A percentile compares a stretch with the other conserved stretches of the same genome.
These are phyloP conservation scores for Melozone crissalis DNA, from an alignment of 2,113 vertebrate species.

Conservation along the genomic window DNA sequence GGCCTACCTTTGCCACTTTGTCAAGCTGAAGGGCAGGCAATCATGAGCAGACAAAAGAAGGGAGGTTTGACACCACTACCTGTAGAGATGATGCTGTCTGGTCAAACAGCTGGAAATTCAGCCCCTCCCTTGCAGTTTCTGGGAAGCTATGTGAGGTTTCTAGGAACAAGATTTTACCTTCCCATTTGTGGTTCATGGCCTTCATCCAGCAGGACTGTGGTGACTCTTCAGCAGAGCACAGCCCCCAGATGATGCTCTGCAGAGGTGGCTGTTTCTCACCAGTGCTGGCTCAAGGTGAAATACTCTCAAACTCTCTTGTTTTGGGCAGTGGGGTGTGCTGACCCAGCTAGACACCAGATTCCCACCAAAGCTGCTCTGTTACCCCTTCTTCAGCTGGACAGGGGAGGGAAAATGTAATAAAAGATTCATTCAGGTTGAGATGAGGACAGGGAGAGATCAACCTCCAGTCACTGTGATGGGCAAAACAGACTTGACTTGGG, in stretches of 20 bases:
- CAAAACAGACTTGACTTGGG: not conserved
- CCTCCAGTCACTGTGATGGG: not conserved
- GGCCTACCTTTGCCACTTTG: not conserved
- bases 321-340: not conserved
- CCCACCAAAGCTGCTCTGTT: not conserved
- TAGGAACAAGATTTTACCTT: not conserved
- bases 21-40: not conserved
- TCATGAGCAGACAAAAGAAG: not conserved
- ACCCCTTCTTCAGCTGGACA: not conserved
- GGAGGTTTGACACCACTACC: not conserved
- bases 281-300: not conserved
- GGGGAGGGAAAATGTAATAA: not conserved
- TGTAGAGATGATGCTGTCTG: not conserved
- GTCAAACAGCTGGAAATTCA: not conserved
- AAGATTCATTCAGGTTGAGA: not conserved
- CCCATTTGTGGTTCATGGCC: not conserved
- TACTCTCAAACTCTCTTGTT: not conserved
- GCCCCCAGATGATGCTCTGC: not conserved
- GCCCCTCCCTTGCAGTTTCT: not conserved
- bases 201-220: not conserved
- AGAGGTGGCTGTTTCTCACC: not conserved
- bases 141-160: not conserved
- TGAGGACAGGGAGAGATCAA: not conserved
- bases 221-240: accelerated
- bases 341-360: not conserved